These are phyloP conservation scores for Metopia argyrocephala DNA, from an alignment of 2,888 invertebrate species.

Conservation along the genomic window DNA sequence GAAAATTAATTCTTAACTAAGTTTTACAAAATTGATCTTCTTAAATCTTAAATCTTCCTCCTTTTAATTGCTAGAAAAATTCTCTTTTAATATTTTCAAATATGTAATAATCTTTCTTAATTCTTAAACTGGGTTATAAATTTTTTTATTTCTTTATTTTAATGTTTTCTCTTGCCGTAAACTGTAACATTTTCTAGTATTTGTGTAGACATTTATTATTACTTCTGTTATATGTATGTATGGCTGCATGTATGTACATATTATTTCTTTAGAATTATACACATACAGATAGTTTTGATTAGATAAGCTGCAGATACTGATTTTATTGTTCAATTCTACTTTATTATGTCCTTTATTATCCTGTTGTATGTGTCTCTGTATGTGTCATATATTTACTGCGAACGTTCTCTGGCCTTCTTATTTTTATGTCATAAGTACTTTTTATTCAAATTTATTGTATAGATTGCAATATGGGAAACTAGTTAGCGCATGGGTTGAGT, in stretches of 20 bases:
- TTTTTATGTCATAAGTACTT: not conserved
- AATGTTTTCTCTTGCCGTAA: not conserved
- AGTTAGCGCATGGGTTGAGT: not conserved
- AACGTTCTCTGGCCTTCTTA: not conserved
- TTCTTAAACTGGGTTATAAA: too few relatives aligned
- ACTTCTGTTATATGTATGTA: not conserved
- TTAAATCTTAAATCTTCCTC: too few relatives aligned
- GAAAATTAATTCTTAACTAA: too few relatives aligned
- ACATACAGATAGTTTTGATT: conserved; percentile 19
- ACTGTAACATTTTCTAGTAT: conserved; percentile 11
- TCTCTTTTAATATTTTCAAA: too few relatives aligned
- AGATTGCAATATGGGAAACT: not conserved
- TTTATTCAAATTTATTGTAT: conserved; percentile 1
- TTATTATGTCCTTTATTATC: not conserved
- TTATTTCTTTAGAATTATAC: not conserved
- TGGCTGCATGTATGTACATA: too few relatives aligned
- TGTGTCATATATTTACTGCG: too few relatives aligned
- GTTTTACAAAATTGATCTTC: too few relatives aligned
- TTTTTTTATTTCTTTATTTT: too few relatives aligned
- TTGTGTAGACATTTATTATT: not conserved
- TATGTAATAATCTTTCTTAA: too few relatives aligned
- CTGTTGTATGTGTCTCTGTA: conserved; percentile 12
- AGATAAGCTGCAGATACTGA: conserved; percentile 24
- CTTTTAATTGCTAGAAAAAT: not conserved
- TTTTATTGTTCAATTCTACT: conserved; percentile 17